Base-by-base conservation (phyloP, 2,113 vertebrate species). In the Mus spicilegus region DNA sequence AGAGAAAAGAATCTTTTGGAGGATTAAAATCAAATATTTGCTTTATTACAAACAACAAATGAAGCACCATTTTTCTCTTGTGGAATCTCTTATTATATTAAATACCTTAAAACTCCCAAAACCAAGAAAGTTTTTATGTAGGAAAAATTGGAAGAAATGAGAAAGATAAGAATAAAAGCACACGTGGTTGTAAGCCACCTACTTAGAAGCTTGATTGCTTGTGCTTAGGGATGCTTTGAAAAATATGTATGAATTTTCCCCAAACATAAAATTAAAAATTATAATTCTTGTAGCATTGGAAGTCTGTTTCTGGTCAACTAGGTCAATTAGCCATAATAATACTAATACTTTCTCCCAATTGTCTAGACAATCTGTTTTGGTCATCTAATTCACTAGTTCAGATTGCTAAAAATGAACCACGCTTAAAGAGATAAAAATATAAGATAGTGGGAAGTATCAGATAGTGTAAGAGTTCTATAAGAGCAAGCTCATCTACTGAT, bases 371-470 rank as follows among this genome's bases (percentile, higher is more conserved):
- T 19, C 86, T 5, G 12, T 16, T 95, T 96, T 76, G 51, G 58
- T 95, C 24, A 92, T 96, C 63, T 12, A 89, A 94, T 94, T 96
- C 90, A 92, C 95, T 96, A 85, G 89, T 77, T 97, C 95, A 93
- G 80, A 96, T 96, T 92, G 85, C 78, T 90, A 65, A 97, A 91
- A 93, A 61, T 89, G 91, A 96, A 91, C 80, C 69, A 96, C n/a
- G 86, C 26, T 96, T 95, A 67, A 4, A 58, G 58, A 58, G 56
- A 86, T 54, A 92, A 51, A 86, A 96, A 90, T 96, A 76, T 67
- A 94, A 91, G 78, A 84, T 94, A 84, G 39, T 86, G 46, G 30
- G 33, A 88, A 89, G 46, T 90, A 20, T 75, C 70, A 95, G 76
- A 36, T 36, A 86, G 80, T 92, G 10, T 54, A 94, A 90, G 22